These are phyloP conservation scores for Aurelia aurita complex sp. Pacific DNA, from an alignment of 30 jellyfish, hydroid and myxozoan species.

Conservation along the genomic window DNA sequence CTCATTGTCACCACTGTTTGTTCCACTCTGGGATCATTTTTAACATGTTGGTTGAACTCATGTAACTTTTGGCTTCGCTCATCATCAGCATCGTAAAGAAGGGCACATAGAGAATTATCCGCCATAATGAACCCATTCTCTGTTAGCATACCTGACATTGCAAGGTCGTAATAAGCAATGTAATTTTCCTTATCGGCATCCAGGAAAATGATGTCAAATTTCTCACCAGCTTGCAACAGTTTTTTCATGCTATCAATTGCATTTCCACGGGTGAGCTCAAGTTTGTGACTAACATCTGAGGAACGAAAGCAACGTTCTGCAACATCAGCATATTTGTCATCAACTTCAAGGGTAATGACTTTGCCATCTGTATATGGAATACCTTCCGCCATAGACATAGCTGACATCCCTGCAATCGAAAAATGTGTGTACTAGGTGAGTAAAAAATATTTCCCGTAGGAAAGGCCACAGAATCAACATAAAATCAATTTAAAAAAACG, in stretches of 20 bases:
- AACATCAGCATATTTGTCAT: constrained; percentile 52
- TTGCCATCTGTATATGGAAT: constrained; percentile 53
- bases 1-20: constrained; percentile 54
- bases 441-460: too few relatives aligned
- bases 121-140: constrained; percentile 66
- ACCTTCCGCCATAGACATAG: constrained; percentile 71
- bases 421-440: background rate
- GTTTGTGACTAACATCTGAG: constrained; percentile 44
- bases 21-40: constrained; percentile 58
- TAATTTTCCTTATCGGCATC: constrained; percentile 72
- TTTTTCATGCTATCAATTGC: constrained; percentile 55
- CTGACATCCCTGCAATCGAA: constrained; percentile 50
- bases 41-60: constrained; percentile 67
- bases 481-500: too few relatives aligned
- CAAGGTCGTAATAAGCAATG: constrained; percentile 44
- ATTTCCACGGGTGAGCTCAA: constrained; percentile 39
- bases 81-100: constrained; percentile 62
- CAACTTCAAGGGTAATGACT: constrained; percentile 55
- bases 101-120: constrained; percentile 59
- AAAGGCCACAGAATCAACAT: too few relatives aligned
- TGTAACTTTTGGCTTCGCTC: constrained; percentile 61
- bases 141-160: constrained; percentile 58
- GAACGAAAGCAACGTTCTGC: constrained; percentile 42
- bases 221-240: constrained; percentile 37
- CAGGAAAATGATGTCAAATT: constrained; percentile 51